Conservation (phyloP, 2,113 vertebrate genomes). For the Irena cyanogastra region DNA sequence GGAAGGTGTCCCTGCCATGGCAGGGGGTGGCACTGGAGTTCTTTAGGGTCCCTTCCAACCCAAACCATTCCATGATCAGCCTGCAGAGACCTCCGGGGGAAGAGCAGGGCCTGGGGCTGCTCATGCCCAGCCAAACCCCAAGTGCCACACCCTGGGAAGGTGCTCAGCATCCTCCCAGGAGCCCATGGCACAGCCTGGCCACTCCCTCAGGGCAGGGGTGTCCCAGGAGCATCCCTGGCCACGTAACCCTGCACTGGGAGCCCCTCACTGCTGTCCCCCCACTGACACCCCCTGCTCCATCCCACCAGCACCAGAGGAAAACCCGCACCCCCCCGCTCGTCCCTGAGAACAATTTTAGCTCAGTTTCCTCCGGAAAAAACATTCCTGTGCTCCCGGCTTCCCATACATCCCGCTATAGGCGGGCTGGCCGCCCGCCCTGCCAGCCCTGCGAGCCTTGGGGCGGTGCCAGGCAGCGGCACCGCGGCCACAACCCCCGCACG, state of each 20-base stretch:
- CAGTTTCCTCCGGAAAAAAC: constrained; percentile 56
- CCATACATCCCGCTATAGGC: constrained; percentile 13
- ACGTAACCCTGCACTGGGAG: accelerated
- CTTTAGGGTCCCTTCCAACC: neutral
- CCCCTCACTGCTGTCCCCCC: neutral
- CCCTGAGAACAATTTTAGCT: neutral
- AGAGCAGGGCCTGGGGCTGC: neutral
- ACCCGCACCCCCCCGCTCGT: accelerated
- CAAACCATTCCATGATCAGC: neutral
- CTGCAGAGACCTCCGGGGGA: neutral
- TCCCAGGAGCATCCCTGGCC: neutral
- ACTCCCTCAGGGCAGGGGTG: neutral
- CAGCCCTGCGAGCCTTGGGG: neutral
- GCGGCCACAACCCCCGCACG: accelerated
- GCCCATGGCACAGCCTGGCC: neutral
- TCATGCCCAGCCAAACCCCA: neutral
- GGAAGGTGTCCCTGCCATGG: neutral
- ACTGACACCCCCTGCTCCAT: neutral
- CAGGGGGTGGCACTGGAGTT: accelerated
- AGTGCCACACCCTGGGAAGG: neutral
- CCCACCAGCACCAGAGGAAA: neutral
- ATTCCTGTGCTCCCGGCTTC: neutral
- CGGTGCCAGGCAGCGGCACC: neutral
- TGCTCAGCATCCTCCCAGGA: neutral
- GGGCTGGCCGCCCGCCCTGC: neutral